phyloP scores from a whole-genome alignment of 2,113 vertebrate genomes.

The Cacatua alba region DNA sequence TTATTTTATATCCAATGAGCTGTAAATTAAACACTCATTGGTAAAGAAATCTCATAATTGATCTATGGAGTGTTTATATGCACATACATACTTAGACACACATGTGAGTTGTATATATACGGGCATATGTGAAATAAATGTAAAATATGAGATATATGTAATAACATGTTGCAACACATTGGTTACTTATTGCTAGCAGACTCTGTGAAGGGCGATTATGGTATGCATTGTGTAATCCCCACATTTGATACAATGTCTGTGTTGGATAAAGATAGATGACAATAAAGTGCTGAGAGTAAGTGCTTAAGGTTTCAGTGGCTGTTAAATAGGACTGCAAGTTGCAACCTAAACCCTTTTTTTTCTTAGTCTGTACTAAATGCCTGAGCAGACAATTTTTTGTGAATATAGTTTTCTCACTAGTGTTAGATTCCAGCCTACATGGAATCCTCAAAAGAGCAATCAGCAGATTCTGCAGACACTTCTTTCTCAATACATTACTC shows the following conservation, averaged over 20 bases:
- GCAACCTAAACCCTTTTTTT: constrained; percentile 19
- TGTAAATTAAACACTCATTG: not conserved
- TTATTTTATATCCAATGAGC: not conserved
- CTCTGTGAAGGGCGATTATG: not conserved
- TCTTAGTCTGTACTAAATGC: constrained; percentile 8
- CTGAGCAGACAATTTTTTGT: constrained; percentile 10
- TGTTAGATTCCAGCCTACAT: not conserved
- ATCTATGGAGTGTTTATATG: not conserved
- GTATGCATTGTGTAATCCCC: not conserved
- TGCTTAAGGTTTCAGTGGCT: not conserved
- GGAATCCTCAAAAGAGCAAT: constrained; percentile 39
- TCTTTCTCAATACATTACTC: constrained; percentile 40
- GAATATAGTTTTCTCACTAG: not conserved
- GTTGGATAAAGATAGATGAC: not conserved
- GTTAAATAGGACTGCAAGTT: not conserved
- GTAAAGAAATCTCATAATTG: not conserved
- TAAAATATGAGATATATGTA: not conserved
- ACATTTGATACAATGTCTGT: not conserved
- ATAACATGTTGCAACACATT: not conserved
- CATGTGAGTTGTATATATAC: not conserved
- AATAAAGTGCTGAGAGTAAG: not conserved
- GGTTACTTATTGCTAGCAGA: not conserved
- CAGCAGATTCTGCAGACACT: constrained; percentile 49
- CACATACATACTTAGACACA: not conserved
- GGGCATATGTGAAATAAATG: not conserved